Evolutionary conservation across 2,888 invertebrate species (phyloP), one percentile per base, ranked within the genome.

Genomic region (Ophioninae sp.): DNA sequence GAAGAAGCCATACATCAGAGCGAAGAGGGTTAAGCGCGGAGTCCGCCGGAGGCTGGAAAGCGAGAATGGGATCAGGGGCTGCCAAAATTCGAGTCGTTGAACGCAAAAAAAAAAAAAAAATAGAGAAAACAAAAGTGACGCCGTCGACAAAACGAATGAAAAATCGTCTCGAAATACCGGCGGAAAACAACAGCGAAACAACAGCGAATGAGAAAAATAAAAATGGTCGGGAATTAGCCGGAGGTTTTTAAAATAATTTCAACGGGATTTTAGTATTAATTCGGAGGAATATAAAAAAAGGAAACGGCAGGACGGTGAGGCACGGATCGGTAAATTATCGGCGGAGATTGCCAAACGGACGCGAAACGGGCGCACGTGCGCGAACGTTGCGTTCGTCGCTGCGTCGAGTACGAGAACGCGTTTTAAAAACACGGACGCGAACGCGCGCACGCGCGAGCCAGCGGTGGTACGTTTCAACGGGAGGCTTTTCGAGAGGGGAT

Each of bases 1-100:
- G 73, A 91, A 91, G 90, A 87, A 90, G 91, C 89, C 88, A 89
- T 91, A 90, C 89, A 91, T 91, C 90, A 91, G 86, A 59, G 86
- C 87, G 85, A 70, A 77, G 50, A 50, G 67, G 65, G 65, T 21
- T 56, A 75, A 65, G 65, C 39, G 17, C 64, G 20, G 74, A 37
- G 64, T 74, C 64, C 37, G 74, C 10, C 17, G 10, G 37, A n/a
- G 30, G 30, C 17, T 8, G 44, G 10, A 23, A 74, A n/a, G n/a
- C 30, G 57, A 72, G 41, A 17, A 72, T 7, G 17, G 1, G 37
- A 39, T 59, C 57, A 39, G 37, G 37, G 59, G 59, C 20, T 59
- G 21, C 8, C 13, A 44, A 44, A 44, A 44, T 44, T 44, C 8
- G 13, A 44, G 44, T 10, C 6, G 0, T 44, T 8, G 13, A 7